Conservation (phyloP, 2,113 vertebrate genomes). For the Scomber japonicus region DNA sequence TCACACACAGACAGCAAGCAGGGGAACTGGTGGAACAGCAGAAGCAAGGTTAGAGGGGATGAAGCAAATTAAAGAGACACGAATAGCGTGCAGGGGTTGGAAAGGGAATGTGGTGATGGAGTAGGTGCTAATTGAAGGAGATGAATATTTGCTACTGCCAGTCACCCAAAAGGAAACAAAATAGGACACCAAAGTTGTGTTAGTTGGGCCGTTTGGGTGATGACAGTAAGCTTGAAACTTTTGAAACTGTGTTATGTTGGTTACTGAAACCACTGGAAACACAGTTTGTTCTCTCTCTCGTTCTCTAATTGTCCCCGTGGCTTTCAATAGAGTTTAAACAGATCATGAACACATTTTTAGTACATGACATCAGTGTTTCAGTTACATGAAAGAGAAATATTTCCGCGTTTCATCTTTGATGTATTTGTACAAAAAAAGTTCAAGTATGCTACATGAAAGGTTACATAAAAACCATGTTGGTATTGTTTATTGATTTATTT, state of each 20-base stretch:
- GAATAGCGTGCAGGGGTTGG: slow-evolving; percentile 69
- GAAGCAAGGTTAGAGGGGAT: slow-evolving; percentile 72
- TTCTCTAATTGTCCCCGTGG: slow-evolving; percentile 33
- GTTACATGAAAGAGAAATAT: neutral
- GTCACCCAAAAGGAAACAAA: slow-evolving; percentile 55
- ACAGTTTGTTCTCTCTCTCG: slow-evolving; percentile 54
- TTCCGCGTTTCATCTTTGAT: neutral
- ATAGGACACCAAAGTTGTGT: slow-evolving; percentile 26
- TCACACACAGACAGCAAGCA: slow-evolving; percentile 77
- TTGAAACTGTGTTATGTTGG: slow-evolving; percentile 51
- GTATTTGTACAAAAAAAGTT: slow-evolving; percentile 3
- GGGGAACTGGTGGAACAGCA: slow-evolving; percentile 60
- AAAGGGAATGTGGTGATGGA: slow-evolving; percentile 60
- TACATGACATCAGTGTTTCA: neutral
- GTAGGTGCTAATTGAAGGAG: slow-evolving; percentile 66
- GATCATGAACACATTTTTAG: slow-evolving; percentile 3
- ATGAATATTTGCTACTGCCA: slow-evolving; percentile 68
- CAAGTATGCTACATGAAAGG: neutral
- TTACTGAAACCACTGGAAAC: slow-evolving; percentile 53
- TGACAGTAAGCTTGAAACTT: slow-evolving; percentile 57
- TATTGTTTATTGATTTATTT: neutral
- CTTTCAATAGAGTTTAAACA: slow-evolving; percentile 32
- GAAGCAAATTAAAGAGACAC: slow-evolving; percentile 67
- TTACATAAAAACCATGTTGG: neutral
- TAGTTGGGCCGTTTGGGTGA: slow-evolving; percentile 53